Evolutionary conservation across 1,140 invertebrate genomes (phyloP).

Genomic region (Nomia melanderi): DNA sequence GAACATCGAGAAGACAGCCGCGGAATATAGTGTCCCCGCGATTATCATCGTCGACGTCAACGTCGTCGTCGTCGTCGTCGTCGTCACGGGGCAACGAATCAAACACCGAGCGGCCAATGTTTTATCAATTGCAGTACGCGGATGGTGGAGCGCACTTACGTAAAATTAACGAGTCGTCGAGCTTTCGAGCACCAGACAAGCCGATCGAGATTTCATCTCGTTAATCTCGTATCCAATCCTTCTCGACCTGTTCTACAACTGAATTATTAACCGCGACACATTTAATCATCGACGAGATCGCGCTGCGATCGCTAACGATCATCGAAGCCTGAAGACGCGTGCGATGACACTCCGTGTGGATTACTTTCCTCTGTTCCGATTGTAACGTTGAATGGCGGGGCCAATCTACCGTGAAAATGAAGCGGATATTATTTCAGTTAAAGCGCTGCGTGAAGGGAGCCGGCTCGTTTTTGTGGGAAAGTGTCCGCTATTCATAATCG

Average conservation of each 20-base stretch:
- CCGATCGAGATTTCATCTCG: background rate
- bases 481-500: no score
- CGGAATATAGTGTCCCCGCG: no score
- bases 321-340: background rate
- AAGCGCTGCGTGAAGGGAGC: no score
- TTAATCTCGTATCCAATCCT: background rate
- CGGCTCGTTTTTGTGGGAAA: no score
- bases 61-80: background rate
- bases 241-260: no score
- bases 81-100: no score
- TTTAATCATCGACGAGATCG: no score
- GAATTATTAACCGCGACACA: background rate
- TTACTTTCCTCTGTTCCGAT: no score
- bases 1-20: background rate
- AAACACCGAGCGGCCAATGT: background rate
- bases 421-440: no score
- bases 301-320: constrained; percentile 4
- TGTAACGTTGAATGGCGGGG: no score
- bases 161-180: constrained; percentile 12
- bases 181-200: background rate
- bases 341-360: no score
- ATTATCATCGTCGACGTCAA: background rate
- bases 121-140: background rate
- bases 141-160: background rate
- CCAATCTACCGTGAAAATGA: no score